Percentiles rank a stretch among this genome's conserved stretches.
Conservation (phyloP, 2,113 vertebrate species). For the Eleginops maclovinus region DNA sequence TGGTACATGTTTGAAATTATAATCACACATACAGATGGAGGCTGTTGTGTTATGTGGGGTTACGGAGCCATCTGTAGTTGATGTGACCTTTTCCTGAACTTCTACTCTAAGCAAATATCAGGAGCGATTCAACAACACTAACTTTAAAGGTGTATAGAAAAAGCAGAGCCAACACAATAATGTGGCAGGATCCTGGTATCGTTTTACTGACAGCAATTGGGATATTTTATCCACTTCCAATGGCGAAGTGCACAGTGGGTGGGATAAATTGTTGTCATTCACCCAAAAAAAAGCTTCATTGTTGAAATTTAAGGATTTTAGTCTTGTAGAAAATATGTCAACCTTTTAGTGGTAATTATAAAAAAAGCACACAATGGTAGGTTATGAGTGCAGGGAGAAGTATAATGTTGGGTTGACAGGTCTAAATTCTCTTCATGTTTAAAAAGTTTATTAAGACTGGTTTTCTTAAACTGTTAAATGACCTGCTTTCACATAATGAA, state of each 20-base stretch:
- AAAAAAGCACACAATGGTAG: neutral
- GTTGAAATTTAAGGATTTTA: neutral
- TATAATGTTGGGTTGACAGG: too few species aligned
- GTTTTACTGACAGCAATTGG: neutral
- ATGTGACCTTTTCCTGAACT: neutral
- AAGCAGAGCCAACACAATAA: neutral
- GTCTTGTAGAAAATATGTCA: neutral
- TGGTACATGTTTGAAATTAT: neutral
- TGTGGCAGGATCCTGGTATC: neutral
- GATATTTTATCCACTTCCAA: neutral
- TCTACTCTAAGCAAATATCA: neutral
- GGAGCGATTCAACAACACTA: neutral
- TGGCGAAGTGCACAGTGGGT: neutral
- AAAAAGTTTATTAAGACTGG: neutral
- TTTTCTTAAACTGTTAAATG: neutral
- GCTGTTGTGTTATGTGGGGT: neutral
- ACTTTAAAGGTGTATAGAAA: neutral
- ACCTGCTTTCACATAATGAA: neutral
- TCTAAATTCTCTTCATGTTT: neutral
- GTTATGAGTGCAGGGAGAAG: neutral
- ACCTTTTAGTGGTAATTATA: neutral
- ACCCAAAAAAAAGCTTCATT: neutral
- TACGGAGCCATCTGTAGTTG: neutral
- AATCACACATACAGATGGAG: neutral
- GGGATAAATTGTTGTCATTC: too few species aligned